These are phyloP conservation scores for Steatocranus sp. DNA, from an alignment of 2,797 vertebrate species.

Conservation along the genomic window DNA sequence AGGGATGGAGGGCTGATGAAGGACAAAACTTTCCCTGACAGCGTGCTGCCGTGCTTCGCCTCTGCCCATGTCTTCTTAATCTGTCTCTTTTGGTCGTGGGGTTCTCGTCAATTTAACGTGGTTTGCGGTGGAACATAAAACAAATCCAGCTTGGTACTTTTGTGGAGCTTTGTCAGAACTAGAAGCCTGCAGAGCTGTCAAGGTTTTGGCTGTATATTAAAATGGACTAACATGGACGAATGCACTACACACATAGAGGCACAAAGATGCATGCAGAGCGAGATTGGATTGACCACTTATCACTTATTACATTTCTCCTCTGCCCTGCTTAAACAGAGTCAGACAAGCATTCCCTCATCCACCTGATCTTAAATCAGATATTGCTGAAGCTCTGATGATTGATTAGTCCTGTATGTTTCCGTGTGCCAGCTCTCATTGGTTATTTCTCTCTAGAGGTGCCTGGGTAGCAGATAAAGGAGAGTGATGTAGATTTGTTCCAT, in stretches of 20 bases:
- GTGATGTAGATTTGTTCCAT: neutral
- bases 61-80: constrained; percentile 19
- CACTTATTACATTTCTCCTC: neutral
- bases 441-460: neutral
- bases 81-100: constrained; percentile 4
- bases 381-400: neutral
- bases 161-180: constrained; percentile 27
- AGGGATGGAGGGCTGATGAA: constrained; percentile 61
- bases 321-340: neutral
- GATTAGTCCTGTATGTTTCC: neutral
- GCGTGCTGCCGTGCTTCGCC: neutral
- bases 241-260: neutral
- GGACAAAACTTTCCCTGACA: constrained; percentile 58
- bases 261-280: neutral
- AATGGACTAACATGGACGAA: constrained; percentile 33
- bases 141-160: constrained; percentile 11
- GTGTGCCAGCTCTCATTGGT: neutral
- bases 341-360: neutral
- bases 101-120: neutral
- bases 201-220: constrained; percentile 29
- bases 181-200: neutral
- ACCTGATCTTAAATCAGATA: neutral
- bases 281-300: neutral
- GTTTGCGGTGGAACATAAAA: constrained; percentile 8
- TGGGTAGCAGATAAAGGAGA: neutral